Conservation (phyloP, 2,113 vertebrate species). For the Shinisaurus crocodilurus region DNA sequence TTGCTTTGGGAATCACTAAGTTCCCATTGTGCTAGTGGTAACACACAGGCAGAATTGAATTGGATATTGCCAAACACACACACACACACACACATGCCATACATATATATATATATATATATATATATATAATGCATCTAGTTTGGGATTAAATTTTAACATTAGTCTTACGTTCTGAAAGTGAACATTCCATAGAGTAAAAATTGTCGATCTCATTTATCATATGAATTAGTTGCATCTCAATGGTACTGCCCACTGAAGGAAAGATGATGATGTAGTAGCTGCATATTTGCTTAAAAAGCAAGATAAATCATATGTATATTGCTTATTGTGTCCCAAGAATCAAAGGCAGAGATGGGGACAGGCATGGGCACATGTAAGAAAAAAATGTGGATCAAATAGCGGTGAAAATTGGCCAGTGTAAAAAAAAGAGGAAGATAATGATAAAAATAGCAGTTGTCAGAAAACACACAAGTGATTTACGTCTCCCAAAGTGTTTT, state of each 20-base stretch:
- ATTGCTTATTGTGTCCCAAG: slow-evolving; percentile 22
- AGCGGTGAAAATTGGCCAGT: slow-evolving; percentile 10
- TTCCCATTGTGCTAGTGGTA: too few species aligned
- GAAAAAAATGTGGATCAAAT: background rate
- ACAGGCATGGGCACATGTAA: background rate
- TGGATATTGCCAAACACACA: too few species aligned
- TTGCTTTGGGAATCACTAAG: too few species aligned
- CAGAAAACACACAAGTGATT: slow-evolving; percentile 18
- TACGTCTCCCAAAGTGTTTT: background rate
- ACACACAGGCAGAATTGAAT: too few species aligned
- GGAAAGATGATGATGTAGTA: slow-evolving; percentile 36
- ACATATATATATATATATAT: too few species aligned
- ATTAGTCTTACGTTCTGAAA: slow-evolving; percentile 46
- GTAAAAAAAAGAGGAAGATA: background rate
- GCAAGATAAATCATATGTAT: slow-evolving; percentile 42
- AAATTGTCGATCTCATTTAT: slow-evolving; percentile 56
- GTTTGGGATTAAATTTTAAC: background rate
- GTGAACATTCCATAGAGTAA: slow-evolving; percentile 51
- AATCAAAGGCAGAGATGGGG: background rate
- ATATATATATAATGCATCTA: too few species aligned
- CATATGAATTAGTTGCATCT: slow-evolving; percentile 49
- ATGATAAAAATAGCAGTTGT: slow-evolving; percentile 4
- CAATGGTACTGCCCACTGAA: slow-evolving; percentile 40
- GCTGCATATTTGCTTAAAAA: slow-evolving; percentile 31
- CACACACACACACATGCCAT: too few species aligned